Base-by-base conservation (phyloP, 1,140 invertebrate species). In the Drosophila setifemur region DNA sequence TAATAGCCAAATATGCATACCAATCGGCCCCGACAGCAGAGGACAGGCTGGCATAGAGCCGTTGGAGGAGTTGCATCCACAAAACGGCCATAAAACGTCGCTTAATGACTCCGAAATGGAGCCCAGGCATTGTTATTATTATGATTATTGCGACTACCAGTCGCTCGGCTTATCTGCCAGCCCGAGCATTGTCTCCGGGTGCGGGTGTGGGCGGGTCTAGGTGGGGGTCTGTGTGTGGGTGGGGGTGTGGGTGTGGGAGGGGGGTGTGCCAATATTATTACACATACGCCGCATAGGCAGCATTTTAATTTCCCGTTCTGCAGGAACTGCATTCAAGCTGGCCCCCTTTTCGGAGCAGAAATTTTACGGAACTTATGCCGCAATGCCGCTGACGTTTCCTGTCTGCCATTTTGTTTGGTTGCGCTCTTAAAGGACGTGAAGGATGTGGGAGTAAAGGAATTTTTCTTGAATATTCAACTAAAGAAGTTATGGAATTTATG, bases 231-330 rank as follows among this genome's bases (percentile, higher is more conserved):
- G 14, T 4, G 23, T 29, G 23, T 44, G 44, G 64, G 53, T 23
- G 2, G 21, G 2, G 5, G 26, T 61, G 35, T 23, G 14, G 6
- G 23, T 29, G 23, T 44, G 44, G 64, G 53, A 64, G 50, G 50
- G 33, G 1, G 49, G 47, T 79, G 48, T 70, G 50, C 78, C 79
- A 83, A 85, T 77, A 70, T 60, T 79, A 83, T 83, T 55, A 71
- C 79, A 79, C 79, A 83, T 83, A 83, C 79, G 81, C 79, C 79
- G 40, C 79, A 60, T 79, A 44, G 79, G 39, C 79, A 63, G 31
- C 66, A 8, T 72, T 72, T 72, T 72, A 72, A 72, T 72, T 71
- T 72, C 68, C 68, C 54, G 40, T 70, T 28, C 42, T 14, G 39
- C 31, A 35, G 52, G 52, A 69, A 31, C 25, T 29, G 60, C 63